phyloP scores from a whole-genome alignment of 2,797 vertebrate genomes.

The Tenualosa thibaudeaui region DNA sequence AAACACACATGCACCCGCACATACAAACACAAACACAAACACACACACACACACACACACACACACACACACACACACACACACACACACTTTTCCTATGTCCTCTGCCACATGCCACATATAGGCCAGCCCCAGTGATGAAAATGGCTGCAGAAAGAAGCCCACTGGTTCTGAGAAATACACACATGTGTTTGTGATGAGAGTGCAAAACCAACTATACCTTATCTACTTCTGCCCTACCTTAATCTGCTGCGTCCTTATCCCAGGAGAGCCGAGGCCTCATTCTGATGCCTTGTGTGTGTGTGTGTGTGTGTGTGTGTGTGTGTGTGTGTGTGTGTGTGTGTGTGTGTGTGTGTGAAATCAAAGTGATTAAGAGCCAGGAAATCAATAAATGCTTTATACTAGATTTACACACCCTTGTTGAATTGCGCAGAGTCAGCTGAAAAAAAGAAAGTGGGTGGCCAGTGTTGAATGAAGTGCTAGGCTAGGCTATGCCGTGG shows the following conservation, averaged over 20 bases:
- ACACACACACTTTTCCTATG: neutral
- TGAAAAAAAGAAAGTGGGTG: conserved; percentile 55
- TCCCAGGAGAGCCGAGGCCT: conserved; percentile 54
- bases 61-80: neutral
- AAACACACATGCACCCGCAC: conserved; percentile 24
- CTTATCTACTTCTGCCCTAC: neutral
- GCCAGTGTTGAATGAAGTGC: conserved; percentile 46
- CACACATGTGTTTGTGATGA: conserved; percentile 43
- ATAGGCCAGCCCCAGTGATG: conserved; percentile 3
- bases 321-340: too few species aligned
- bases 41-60: neutral
- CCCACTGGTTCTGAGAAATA: conserved; percentile 29
- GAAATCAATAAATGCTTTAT: conserved; percentile 78
- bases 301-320: too few species aligned
- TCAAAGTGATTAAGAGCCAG: conserved; percentile 77
- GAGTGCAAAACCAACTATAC: conserved; percentile 64
- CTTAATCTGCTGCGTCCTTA: conserved; percentile 32
- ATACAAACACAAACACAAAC: neutral
- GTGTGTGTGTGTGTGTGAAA: conserved; percentile 64
- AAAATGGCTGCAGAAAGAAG: conserved; percentile 24
- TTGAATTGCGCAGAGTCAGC: conserved; percentile 68
- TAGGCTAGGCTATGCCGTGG: conserved; percentile 5
- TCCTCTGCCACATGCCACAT: neutral
- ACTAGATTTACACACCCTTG: conserved; percentile 72
- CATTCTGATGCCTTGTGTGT: conserved; percentile 60